Base-by-base conservation (phyloP, 2,888 invertebrate genomes). In the Eulithis testata region DNA sequence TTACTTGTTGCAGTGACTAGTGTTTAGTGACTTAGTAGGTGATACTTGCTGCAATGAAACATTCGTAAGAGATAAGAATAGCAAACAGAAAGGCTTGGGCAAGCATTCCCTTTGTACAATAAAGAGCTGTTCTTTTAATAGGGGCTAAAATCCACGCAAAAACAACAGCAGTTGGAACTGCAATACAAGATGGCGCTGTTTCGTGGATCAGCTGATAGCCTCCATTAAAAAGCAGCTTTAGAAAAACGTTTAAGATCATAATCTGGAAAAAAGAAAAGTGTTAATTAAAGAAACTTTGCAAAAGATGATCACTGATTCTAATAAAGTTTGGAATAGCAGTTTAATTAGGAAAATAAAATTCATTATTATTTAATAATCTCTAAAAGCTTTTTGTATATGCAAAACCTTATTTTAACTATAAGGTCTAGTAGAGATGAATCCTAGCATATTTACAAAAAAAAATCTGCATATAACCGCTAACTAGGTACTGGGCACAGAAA, bases 1-100 rank as follows among this genome's bases (percentile, higher is more conserved):
- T 93, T 85, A 93, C 93, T 91, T 92, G 89, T 78, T 84, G 80
- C 81, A 79, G 78, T 84, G 86, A 82, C 88, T 90, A 91, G 83
- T 85, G 81, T 90, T 92, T 90, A 92, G 89, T 90, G 92, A 91
- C 91, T 93, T 93, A 92, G 91, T 88, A 87, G 93, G 92, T 89
- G 93, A 92, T 76, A 92, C 84, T 88, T 88, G 92, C 92, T 92
- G 93, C 79, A 93, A 93, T 91, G 86, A 92, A 92, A 92, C 86
- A 86, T 88, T 88, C 83, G 80, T 78, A 86, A 66, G 84, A 86
- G 83, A 83, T 90, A 90, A 90, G 85, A 87, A 83, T 76, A 90
- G 90, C 90, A 84, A 85, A 80, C 82, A 83, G 80, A 77, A 72
- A 78, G 79, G 78, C 77, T 76, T 73, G 77, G 75, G 72, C 71